phyloP scores from a whole-genome alignment of 2,797 vertebrate species.

The Botia almorhae region DNA sequence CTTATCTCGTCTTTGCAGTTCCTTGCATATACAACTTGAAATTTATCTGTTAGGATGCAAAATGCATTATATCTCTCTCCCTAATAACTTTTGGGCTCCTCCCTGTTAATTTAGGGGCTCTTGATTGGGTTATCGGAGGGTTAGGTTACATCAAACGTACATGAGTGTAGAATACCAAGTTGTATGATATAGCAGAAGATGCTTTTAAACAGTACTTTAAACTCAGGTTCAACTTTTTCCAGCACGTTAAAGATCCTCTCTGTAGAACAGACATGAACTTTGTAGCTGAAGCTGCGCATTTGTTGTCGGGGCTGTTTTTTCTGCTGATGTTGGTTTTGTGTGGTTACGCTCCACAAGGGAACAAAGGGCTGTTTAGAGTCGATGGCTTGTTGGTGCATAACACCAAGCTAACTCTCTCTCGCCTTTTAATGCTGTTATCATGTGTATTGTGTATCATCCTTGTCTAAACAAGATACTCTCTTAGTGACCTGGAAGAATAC shows the following conservation, averaged over 20 bases:
- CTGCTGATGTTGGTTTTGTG: conserved; percentile 52
- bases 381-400: conserved; percentile 36
- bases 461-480: conserved; percentile 15
- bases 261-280: neutral
- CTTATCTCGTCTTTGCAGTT: conserved; percentile 59
- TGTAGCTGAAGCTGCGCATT: conserved; percentile 6
- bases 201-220: neutral
- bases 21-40: conserved; percentile 2
- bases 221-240: neutral
- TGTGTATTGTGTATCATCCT: conserved; percentile 22
- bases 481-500: conserved; percentile 8
- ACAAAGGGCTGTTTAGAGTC: conserved; percentile 33
- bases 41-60: conserved; percentile 51
- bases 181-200: neutral
- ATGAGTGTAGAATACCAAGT: neutral
- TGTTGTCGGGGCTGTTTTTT: conserved; percentile 38
- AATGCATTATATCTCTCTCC: conserved; percentile 25
- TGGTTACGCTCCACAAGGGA: conserved; percentile 34
- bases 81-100: conserved; percentile 25
- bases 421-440: conserved; percentile 31
- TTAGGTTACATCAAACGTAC: conserved; percentile 1
- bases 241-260: neutral
- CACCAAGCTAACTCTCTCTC: conserved; percentile 17
- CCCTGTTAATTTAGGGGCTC: conserved; percentile 27
- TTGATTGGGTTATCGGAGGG: conserved; percentile 40